Base-by-base conservation (phyloP, 2,113 vertebrate genomes). In the Elgaria multicarinata region DNA sequence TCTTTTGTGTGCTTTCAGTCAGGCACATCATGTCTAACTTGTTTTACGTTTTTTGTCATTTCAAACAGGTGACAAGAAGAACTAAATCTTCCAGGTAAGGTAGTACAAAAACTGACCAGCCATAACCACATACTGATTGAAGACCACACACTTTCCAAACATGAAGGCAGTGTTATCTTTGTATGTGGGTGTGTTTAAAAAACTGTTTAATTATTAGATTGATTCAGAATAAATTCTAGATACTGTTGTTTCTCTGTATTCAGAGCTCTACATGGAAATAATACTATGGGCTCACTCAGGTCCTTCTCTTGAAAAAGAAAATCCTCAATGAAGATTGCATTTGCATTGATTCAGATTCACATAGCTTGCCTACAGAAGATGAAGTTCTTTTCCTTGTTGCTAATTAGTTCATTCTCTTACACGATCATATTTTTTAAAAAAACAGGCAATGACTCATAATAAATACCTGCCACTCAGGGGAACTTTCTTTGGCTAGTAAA, bases 31-130 rank as follows among this genome's bases (percentile, higher is more conserved):
- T 92, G 77, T 55, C 44, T 55, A 83, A 90, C 90, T 89, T 79
- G 58, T 93, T 83, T 92, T 87, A 50, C 85, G 62, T 64, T 91
- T 64, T 91, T 91, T 33, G 53, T 83, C 83, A 16, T 69, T 28
- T 55, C 46, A 87, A 33, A 3, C 26, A 50, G 20, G 31, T 81
- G 10, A 81, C 16, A 26, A 31, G n/a, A 75, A 64, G 39, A 84
- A 84, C 58, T 83, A 31, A 76, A 78, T 36, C 31, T 62, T 69
- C 55, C 71, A 50, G 26, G 33, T 33, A 72, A 83, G 42, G 50
- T 69, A 7, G 36, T 42, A 62, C 83, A 76, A 89, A 88, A 89
- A 42, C 33, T 90, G 4, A 66, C 86, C 79, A 53, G 42, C 71
- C 3, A 6, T 39, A 86, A 4, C 1, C 78, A 80, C 76, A 1